Base-by-base conservation (phyloP, 2,113 vertebrate species). In the Macaca nemestrina region DNA sequence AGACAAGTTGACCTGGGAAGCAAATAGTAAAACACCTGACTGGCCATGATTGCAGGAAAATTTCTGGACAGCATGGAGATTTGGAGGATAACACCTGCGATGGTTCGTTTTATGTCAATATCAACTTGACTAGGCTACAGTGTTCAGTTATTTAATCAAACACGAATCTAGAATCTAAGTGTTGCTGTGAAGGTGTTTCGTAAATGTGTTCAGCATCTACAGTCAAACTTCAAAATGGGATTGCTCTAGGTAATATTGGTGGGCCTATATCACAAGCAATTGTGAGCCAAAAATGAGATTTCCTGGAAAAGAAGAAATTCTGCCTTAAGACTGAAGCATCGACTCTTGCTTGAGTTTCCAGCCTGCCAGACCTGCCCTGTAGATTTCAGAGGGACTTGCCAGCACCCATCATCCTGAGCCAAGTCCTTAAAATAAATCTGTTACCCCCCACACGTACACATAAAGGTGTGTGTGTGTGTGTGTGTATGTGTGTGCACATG, bases 271-370 rank as follows among this genome's bases (percentile, higher is more conserved):
- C 14, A 64, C n/a, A 79, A 48, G 10, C 23, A 13, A 35, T 61
- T 57, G 70, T 2, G 20, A 93, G 22, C 35, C 35, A 84, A 43
- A 61, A 38, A 16, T 16, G 35, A 86, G 50, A 40, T 79, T 86
- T 90, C 61, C 57, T 55, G 57, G 64, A 90, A 94, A 87, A 57
- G n/a, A 61, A 48, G 59, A 94, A 64, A 92, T 61, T 86, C 57
- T 55, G 17, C 43, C n/a, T 79, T 18, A 50, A 72, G 78, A 43
- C 17, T 3, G 17, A 20, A 70, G 38, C 25, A 64, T 90, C 32
- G 52, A 3, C 14, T 81, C 72, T 72, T 76, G 45, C 10, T 64
- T n/a, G 70, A 78, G 78, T 83, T 90, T 78, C 45, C 48, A 30
- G 25, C 16, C 68, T 84, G 52, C 94, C 52, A 30, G 70, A 92